phyloP scores from a whole-genome alignment of 2,888 invertebrate species.

The Parelbella ahira region DNA sequence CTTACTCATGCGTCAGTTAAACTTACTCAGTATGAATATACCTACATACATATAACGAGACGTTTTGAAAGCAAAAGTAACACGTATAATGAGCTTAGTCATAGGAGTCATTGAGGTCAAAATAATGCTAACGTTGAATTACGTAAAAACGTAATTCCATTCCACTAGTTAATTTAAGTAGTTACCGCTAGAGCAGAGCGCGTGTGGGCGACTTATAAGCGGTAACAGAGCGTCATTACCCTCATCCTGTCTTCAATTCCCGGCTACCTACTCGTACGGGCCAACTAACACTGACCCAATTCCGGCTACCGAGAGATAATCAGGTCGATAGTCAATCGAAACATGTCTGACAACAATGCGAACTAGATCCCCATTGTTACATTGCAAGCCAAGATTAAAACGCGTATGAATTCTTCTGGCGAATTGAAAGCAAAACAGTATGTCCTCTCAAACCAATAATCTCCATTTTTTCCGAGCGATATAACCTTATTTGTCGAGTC shows the following conservation, averaged over 20 bases:
- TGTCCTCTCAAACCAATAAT: constrained; percentile 57
- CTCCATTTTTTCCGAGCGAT: constrained; percentile 63
- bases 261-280: constrained; percentile 37
- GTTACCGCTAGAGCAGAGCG: constrained; percentile 26
- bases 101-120: constrained; percentile 21
- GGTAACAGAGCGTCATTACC: constrained; percentile 50
- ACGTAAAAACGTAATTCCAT: constrained; percentile 22
- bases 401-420: constrained; percentile 29
- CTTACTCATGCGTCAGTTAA: no score
- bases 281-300: constrained; percentile 68
- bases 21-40: no score
- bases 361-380: constrained; percentile 38
- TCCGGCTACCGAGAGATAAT: constrained; percentile 46
- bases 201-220: constrained; percentile 35
- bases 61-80: constrained; percentile 17
- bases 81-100: constrained; percentile 4
- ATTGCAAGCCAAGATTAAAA: constrained; percentile 29
- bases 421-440: constrained; percentile 37
- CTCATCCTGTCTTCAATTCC: constrained; percentile 58
- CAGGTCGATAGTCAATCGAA: constrained; percentile 63
- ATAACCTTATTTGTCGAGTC: constrained; percentile 69
- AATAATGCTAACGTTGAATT: constrained; percentile 17
- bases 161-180: constrained; percentile 22
- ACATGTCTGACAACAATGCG: constrained; percentile 40
- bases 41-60: no score